Evolutionary conservation across 2,888 invertebrate species (phyloP).

Genomic region (Ptilodon capucinus): DNA sequence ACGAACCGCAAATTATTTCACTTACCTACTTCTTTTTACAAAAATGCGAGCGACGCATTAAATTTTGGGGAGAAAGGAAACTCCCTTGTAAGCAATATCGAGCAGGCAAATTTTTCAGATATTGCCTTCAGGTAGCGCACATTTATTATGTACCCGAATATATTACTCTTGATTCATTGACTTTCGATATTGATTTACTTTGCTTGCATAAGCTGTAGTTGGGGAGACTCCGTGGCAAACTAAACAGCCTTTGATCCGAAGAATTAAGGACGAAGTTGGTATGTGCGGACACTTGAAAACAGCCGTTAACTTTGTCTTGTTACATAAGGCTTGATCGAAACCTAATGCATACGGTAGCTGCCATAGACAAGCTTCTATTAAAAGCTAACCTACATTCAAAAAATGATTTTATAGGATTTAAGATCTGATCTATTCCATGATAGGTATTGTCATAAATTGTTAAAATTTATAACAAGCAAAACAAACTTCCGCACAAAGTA

Average conservation of each 20-base stretch:
- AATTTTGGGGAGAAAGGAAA: conserved; percentile 83
- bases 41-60: conserved; percentile 83
- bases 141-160: conserved; percentile 84
- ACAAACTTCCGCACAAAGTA: background rate
- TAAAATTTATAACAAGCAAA: background rate
- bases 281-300: conserved; percentile 41
- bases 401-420: no score
- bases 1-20: conserved; percentile 81
- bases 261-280: conserved; percentile 55
- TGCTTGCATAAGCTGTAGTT: conserved; percentile 80
- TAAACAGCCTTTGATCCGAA: conserved; percentile 57
- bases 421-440: no score
- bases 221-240: conserved; percentile 55
- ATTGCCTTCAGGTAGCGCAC: conserved; percentile 83
- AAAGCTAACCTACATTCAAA: no score
- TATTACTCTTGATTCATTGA: conserved; percentile 83
- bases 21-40: conserved; percentile 82
- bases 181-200: conserved; percentile 83
- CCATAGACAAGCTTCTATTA: conserved; percentile 17
- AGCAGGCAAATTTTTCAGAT: conserved; percentile 83
- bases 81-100: conserved; percentile 83
- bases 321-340: conserved; percentile 29
- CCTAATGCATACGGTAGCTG: conserved; percentile 23
- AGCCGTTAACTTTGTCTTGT: conserved; percentile 31
- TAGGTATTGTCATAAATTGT: conserved; percentile 3